A percentile compares a stretch with the other conserved stretches of the same genome.
Conservation (phyloP, 1,140 invertebrate species). For the Lasioglossum baleicum region DNA sequence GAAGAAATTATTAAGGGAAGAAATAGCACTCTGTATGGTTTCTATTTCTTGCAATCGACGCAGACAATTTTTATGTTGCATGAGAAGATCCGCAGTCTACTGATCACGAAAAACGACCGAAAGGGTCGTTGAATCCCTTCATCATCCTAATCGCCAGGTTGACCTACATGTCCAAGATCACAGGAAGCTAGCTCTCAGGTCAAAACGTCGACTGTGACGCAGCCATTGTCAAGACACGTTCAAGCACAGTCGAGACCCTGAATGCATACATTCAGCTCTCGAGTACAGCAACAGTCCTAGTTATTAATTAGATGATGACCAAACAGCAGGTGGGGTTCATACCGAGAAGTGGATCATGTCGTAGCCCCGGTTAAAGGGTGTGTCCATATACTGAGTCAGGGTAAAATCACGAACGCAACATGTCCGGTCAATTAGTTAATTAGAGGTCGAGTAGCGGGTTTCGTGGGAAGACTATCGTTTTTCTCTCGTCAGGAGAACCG, state of each 20-base stretch:
- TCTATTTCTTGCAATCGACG: no score
- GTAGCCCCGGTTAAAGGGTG: neutral
- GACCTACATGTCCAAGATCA: no score
- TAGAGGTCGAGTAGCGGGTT: neutral
- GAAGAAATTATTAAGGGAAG: no score
- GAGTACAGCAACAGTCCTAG: neutral
- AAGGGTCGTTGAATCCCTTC: no score
- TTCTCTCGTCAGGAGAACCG: neutral
- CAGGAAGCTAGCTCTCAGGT: no score
- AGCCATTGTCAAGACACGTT: neutral
- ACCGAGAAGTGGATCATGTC: neutral
- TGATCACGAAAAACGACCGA: no score
- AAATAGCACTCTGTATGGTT: no score
- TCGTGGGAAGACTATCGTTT: neutral
- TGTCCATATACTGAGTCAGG: neutral
- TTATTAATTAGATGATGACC: slow-evolving; percentile 6
- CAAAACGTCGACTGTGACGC: neutral
- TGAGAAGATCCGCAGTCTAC: no score
- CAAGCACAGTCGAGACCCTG: neutral
- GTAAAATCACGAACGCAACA: neutral
- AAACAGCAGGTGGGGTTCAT: neutral
- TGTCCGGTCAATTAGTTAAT: slow-evolving; percentile 14
- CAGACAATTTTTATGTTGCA: no score
- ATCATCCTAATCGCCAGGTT: no score
- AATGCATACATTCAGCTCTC: slow-evolving; percentile 3